phyloP scores from a whole-genome alignment of 2,113 vertebrate genomes.

The Piaya cayana region DNA sequence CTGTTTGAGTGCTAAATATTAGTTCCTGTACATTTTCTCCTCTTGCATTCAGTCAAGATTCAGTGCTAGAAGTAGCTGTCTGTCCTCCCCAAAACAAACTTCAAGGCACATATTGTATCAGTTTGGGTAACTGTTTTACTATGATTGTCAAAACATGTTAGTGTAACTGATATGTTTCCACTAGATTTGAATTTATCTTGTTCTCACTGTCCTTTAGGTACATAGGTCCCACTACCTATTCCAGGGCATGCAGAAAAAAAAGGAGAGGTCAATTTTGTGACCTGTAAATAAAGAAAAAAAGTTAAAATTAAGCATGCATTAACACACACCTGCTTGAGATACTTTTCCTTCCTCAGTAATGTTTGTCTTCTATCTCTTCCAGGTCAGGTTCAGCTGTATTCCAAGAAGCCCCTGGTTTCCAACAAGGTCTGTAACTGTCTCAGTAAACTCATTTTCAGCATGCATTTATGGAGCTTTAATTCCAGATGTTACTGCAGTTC shows the following conservation, averaged over 20 bases:
- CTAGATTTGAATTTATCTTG: neutral
- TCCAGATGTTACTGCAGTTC: neutral
- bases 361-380: neutral
- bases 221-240: neutral
- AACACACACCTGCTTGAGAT: conserved; percentile 12
- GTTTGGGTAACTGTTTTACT: neutral
- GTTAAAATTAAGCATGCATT: neutral
- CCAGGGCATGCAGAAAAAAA: neutral
- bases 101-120: neutral
- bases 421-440: neutral
- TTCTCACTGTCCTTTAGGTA: neutral
- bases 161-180: neutral
- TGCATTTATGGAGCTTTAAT: neutral
- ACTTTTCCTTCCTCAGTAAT: neutral
- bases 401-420: neutral
- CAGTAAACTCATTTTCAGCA: neutral
- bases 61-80: neutral
- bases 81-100: neutral
- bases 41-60: neutral
- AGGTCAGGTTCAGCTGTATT: neutral
- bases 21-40: neutral
- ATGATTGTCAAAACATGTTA: neutral
- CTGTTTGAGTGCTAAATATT: neutral
- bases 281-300: neutral
- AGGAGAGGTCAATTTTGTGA: neutral